These are phyloP conservation scores for Chymomyza caudatula DNA, from an alignment of 2,888 invertebrate genomes.

Conservation along the genomic window DNA sequence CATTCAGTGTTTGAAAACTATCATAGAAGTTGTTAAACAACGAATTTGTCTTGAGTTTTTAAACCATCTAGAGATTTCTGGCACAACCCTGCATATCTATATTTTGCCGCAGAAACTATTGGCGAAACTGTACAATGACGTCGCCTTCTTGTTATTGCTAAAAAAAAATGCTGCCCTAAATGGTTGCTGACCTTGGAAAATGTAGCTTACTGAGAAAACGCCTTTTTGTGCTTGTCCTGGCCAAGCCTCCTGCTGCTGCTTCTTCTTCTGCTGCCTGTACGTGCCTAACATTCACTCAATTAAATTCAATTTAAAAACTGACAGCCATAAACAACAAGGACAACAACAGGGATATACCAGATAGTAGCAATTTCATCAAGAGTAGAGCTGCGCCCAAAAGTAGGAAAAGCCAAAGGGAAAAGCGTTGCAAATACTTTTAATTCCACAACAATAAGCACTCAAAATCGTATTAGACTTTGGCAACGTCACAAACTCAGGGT, in stretches of 20 bases:
- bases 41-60: too few species aligned
- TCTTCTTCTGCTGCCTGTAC: background rate
- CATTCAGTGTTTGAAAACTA: too few species aligned
- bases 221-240: background rate
- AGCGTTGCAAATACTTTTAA: slow-evolving; percentile 30
- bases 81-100: too few species aligned
- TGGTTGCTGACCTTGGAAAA: background rate
- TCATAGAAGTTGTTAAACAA: too few species aligned
- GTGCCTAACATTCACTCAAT: slow-evolving; percentile 48
- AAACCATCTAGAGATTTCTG: too few species aligned
- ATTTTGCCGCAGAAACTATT: background rate
- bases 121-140: too few species aligned
- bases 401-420: background rate
- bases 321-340: slow-evolving; percentile 28
- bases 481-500: background rate
- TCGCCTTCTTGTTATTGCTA: too few species aligned
- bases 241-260: background rate
- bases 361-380: background rate
- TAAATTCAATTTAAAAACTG: slow-evolving; percentile 55
- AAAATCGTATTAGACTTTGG: slow-evolving; percentile 59
- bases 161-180: too few species aligned
- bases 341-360: slow-evolving; percentile 3
- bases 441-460: slow-evolving; percentile 65
- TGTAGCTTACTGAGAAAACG: too few species aligned
- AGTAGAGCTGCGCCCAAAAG: too few species aligned